These are phyloP conservation scores for Genyomyrus donnyi DNA, from an alignment of 2,113 vertebrate species.

Conservation along the genomic window DNA sequence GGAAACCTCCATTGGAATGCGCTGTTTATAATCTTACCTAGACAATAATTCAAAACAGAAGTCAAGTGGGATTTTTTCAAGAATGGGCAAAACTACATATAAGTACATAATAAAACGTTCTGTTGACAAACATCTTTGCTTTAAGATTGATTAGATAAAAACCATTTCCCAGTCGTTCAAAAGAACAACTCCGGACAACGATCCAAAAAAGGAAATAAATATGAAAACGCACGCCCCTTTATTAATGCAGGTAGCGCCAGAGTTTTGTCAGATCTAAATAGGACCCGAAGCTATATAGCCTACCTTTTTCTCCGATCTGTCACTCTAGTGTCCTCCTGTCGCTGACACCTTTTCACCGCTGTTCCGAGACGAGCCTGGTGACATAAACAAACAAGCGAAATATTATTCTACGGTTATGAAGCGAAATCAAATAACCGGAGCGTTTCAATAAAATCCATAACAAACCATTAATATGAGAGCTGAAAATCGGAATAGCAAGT, in stretches of 20 bases:
- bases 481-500: not conserved
- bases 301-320: not conserved
- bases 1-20: not conserved
- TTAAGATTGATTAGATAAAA: not conserved
- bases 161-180: not conserved
- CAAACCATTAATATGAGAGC: not conserved
- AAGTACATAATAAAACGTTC: not conserved
- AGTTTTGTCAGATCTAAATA: not conserved
- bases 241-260: not conserved
- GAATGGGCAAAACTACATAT: not conserved
- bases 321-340: not conserved
- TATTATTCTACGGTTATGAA: not conserved
- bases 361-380: not conserved
- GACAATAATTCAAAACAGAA: too few species aligned
- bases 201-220: not conserved
- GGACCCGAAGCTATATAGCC: not conserved
- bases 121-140: not conserved
- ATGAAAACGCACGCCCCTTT: not conserved
- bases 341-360: not conserved
- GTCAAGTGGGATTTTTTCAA: not conserved
- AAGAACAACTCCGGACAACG: not conserved
- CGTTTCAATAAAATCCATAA: not conserved
- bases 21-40: not conserved
- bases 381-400: not conserved
- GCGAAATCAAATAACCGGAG: not conserved